phyloP scores from a whole-genome alignment of 2,888 invertebrate genomes.

The Nephrocerus scutellatus region DNA sequence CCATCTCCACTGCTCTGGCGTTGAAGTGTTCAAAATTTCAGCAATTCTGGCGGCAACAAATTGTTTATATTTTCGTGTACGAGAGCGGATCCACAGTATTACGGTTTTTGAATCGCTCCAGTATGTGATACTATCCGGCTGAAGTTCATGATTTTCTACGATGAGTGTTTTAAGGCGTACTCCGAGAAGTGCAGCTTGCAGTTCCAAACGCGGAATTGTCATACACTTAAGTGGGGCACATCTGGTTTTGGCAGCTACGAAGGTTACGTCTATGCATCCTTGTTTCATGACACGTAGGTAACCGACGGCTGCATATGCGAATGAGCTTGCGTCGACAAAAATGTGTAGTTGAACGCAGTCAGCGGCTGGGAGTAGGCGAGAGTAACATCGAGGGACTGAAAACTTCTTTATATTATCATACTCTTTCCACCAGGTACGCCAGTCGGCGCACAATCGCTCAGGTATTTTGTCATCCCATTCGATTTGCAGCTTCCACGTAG shows the following conservation, averaged over 20 bases:
- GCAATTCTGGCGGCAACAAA: constrained; percentile 12
- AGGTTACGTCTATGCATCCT: constrained; percentile 12
- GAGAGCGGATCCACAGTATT: constrained; percentile 23
- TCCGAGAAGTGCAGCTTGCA: constrained; percentile 10
- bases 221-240: constrained; percentile 15
- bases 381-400: constrained; percentile 14
- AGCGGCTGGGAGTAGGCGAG: constrained; percentile 6
- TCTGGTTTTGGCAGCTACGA: constrained; percentile 18
- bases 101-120: constrained; percentile 10
- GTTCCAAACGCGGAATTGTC: constrained; percentile 10
- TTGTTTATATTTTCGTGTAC: constrained; percentile 19
- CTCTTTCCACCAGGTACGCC: constrained; percentile 3
- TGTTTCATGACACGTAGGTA: constrained; percentile 15
- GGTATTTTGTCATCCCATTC: constrained; percentile 20
- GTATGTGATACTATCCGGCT: constrained; percentile 4
- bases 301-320: constrained; percentile 19
- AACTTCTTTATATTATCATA: constrained; percentile 1
- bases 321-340: constrained; percentile 18
- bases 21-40: constrained; percentile 1
- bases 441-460: constrained; percentile 1
- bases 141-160: constrained; percentile 7
- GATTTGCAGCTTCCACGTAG: constrained; percentile 7
- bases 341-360: constrained; percentile 16
- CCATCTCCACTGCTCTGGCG: constrained; percentile 19
- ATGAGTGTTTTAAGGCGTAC: neutral